Base-by-base conservation (phyloP, 2,888 invertebrate species). In the Orchesella flavescens region DNA sequence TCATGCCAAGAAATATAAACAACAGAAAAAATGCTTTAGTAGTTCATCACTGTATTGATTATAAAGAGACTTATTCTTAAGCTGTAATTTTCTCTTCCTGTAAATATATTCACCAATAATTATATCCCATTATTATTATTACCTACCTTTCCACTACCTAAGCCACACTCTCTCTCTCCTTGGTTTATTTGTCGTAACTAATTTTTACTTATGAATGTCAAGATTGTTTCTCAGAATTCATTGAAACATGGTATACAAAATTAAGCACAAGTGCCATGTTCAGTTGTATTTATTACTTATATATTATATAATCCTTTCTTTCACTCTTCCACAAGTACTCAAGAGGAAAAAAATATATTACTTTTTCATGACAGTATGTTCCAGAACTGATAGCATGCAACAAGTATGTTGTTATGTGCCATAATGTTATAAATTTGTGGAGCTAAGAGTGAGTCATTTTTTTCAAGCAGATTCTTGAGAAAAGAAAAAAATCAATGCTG, bases 1-100 rank as follows among this genome's bases (percentile, higher is more conserved):
- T 78, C 78, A 78, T 78, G 78, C 78, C 78, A 78, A 78, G 63
- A 69, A 53, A 34, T 17, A 53, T 7, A 49, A 3, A 49, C 12
- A 59, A 21, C 19, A 21, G 17, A 15, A 15, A 10, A 5, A 21
- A 59, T 21, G 17, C 12, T 21, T 59, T 13, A 17, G 59, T 21
- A 19, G 19, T 59, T 17, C 19, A 59, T 49, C 12, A 49, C 34
- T 34, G 34, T 34, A 49, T 15, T 49, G 49, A 49, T 15, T 15
- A 49, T 15, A 49, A 49, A 7, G 2, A 49, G 49, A 49, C 10
- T 4, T 34, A 34, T 2, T 34, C n/a, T 34, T 34, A 34, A 34
- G 34, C 34, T 34, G 34, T 34, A 4, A 7, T 34, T 34, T 34
- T 34, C 34, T 34, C 34, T 34, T 34, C 34, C 34, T 34, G 34